Percentiles rank a stretch among this genome's conserved stretches.
These are phyloP conservation scores for Etia nguti DNA, from an alignment of 2,113 vertebrate species.

Conservation along the genomic window DNA sequence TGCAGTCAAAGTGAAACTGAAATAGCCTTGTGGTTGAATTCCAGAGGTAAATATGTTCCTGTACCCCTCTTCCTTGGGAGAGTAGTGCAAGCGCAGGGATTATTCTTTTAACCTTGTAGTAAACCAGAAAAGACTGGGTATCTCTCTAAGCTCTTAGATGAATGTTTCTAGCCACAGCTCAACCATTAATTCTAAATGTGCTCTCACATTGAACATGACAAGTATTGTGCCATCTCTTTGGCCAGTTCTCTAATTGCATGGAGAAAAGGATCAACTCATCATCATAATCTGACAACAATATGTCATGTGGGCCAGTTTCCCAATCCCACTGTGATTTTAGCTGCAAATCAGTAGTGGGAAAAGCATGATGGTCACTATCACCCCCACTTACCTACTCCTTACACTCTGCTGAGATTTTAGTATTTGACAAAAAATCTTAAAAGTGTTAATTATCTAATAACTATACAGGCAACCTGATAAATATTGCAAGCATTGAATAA, in stretches of 20 bases:
- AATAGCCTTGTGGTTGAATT: neutral
- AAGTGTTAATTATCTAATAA: neutral
- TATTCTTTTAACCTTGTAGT: neutral
- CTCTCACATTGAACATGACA: neutral
- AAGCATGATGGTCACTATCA: neutral
- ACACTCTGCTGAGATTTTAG: neutral
- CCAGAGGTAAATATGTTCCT: neutral
- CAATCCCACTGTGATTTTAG: neutral
- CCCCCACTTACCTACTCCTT: neutral
- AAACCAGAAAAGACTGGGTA: neutral
- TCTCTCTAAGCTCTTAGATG: neutral
- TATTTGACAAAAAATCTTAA: neutral
- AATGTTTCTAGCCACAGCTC: neutral
- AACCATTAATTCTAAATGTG: constrained; percentile 5
- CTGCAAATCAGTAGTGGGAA: neutral
- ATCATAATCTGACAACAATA: constrained; percentile 23
- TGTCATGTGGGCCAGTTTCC: neutral
- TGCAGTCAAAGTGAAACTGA: neutral
- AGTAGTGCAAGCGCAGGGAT: neutral
- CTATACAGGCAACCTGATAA: neutral
- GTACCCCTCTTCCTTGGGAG: neutral
- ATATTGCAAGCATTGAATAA: neutral
- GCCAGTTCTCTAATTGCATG: neutral
- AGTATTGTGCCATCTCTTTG: neutral
- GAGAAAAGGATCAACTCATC: neutral